A percentile compares a stretch with the other conserved stretches of the same genome.
Evolutionary conservation across 2,113 vertebrate species (phyloP).

Genomic region (Emydocephalus ijimae): DNA sequence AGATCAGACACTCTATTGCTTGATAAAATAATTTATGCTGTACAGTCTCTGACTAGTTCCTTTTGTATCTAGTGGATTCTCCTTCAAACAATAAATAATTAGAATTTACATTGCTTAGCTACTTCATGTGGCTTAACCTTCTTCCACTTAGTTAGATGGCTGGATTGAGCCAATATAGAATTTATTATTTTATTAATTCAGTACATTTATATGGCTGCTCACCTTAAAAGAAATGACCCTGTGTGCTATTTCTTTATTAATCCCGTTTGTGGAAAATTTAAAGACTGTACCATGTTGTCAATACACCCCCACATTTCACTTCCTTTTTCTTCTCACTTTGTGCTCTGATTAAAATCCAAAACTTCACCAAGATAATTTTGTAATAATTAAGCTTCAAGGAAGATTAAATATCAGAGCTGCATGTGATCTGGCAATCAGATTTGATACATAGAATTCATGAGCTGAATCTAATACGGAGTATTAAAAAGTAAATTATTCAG

Average conservation of each 20-base stretch:
- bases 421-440: slow-evolving; percentile 61
- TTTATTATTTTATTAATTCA: background rate
- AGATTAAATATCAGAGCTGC: slow-evolving; percentile 50
- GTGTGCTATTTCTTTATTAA: background rate
- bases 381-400: slow-evolving; percentile 51
- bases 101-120: background rate
- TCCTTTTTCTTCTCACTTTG: background rate
- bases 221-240: background rate
- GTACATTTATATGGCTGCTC: background rate
- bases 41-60: background rate
- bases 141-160: background rate
- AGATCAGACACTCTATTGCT: background rate
- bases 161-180: background rate
- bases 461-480: slow-evolving; percentile 60
- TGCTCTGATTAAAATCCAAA: slow-evolving; percentile 26
- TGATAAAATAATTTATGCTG: background rate
- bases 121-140: background rate
- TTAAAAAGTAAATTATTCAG: slow-evolving; percentile 55
- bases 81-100: background rate
- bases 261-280: background rate
- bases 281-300: background rate
- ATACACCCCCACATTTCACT: background rate
- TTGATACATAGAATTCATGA: slow-evolving; percentile 57
- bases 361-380: slow-evolving; percentile 46
- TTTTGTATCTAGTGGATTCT: background rate